Evolutionary conservation across 2,113 vertebrate species (phyloP).

Genomic region (Dermatemys mawii): DNA sequence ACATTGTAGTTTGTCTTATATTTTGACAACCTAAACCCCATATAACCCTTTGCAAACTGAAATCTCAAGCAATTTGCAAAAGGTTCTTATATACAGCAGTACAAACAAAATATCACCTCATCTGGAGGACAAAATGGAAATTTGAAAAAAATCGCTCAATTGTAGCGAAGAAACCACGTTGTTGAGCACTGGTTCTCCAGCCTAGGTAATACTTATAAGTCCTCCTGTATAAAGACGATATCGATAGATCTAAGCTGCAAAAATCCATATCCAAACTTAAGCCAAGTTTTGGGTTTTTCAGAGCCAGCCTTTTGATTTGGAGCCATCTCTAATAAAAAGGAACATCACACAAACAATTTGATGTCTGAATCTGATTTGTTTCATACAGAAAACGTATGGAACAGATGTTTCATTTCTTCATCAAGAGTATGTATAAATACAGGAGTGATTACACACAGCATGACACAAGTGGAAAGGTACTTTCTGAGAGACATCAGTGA

Average conservation of each 20-base stretch:
- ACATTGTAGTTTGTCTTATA: background rate
- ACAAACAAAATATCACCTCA: background rate
- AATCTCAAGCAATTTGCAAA: constrained; percentile 45
- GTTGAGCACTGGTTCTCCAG: background rate
- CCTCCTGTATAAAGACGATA: background rate
- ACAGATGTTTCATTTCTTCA: background rate
- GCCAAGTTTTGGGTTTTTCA: background rate
- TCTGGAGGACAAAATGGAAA: constrained; percentile 36
- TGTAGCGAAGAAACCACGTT: constrained; percentile 14
- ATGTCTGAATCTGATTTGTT: background rate
- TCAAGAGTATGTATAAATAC: background rate
- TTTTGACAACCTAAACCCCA: background rate
- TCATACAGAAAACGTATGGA: background rate
- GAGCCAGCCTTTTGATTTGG: background rate
- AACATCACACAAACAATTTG: background rate
- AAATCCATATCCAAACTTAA: background rate
- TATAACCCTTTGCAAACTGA: constrained; percentile 28
- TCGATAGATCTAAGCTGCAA: background rate
- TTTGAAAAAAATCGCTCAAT: constrained; percentile 38
- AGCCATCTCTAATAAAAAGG: background rate
- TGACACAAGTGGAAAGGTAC: background rate
- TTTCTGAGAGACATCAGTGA: background rate
- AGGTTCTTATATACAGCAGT: background rate
- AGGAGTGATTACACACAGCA: rapidly evolving
- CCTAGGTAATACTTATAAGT: background rate